phyloP scores from a whole-genome alignment of 1,140 invertebrate genomes.

The Tribolium madens region DNA sequence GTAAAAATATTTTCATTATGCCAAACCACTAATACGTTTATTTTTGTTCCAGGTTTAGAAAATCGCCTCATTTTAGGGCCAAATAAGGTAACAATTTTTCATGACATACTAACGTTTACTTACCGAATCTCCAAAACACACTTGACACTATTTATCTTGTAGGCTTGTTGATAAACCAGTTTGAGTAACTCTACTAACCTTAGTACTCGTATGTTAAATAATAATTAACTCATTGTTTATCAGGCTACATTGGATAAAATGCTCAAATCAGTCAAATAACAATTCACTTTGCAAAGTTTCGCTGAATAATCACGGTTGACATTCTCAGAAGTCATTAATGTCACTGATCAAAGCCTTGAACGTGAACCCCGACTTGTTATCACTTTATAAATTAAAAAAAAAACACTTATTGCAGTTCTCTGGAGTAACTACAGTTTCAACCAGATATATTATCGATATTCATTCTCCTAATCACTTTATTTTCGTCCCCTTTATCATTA shows the following conservation, averaged over 20 bases:
- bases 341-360: not conserved
- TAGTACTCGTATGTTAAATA: not conserved
- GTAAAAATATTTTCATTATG: no score
- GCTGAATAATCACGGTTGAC: not conserved
- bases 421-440: no score
- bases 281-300: not conserved
- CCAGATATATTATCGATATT: no score
- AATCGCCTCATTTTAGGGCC: no score
- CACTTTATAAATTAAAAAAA: not conserved
- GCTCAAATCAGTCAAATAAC: not conserved
- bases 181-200: not conserved
- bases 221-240: not conserved
- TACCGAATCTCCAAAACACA: not conserved
- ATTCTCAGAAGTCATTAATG: not conserved
- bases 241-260: not conserved
- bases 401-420: no score
- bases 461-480: not conserved
- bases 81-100: not conserved
- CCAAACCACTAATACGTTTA: no score
- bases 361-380: not conserved
- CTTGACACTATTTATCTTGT: not conserved
- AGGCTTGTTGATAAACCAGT: not conserved
- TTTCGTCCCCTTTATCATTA: not conserved
- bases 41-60: no score
- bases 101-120: not conserved